A percentile compares a stretch with the other conserved stretches of the same genome.
Conservation (phyloP, 2,888 invertebrate genomes). For the Carabus problematicus region DNA sequence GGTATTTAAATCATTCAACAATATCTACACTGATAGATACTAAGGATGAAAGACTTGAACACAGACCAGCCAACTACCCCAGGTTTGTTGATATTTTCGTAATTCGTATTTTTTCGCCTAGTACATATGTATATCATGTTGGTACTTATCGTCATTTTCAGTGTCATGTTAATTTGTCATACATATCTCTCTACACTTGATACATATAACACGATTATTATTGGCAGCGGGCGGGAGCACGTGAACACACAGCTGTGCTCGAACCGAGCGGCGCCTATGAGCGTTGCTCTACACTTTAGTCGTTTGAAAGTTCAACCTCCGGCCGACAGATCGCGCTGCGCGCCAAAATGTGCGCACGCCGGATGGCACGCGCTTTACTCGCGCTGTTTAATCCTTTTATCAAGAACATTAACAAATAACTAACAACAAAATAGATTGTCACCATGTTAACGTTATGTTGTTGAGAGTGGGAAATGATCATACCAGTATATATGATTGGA, state of each 20-base stretch:
- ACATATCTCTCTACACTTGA: background rate
- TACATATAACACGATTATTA: conserved; percentile 13
- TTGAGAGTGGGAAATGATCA: too few relatives aligned
- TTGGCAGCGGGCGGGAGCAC: conserved; percentile 13
- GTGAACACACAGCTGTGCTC: conserved; percentile 1
- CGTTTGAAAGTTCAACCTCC: background rate
- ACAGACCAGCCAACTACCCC: conserved; percentile 36
- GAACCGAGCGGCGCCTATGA: too few relatives aligned
- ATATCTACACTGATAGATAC: background rate
- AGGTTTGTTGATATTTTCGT: conserved; percentile 2
- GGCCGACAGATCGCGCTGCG: background rate
- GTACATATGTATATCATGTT: too few relatives aligned
- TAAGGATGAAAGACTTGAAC: conserved; percentile 22
- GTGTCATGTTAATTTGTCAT: background rate
- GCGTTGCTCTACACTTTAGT: background rate
- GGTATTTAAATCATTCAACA: background rate
- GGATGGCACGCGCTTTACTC: background rate
- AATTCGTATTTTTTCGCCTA: background rate
- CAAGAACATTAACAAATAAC: too few relatives aligned
- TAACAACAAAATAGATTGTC: too few relatives aligned
- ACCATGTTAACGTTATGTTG: too few relatives aligned
- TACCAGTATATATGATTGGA: too few relatives aligned
- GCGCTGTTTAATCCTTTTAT: too few relatives aligned
- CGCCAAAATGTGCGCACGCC: conserved; percentile 9
- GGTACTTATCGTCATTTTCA: too few relatives aligned